Conservation (phyloP, 2,113 vertebrate species). For the Pituophis catenifer region DNA sequence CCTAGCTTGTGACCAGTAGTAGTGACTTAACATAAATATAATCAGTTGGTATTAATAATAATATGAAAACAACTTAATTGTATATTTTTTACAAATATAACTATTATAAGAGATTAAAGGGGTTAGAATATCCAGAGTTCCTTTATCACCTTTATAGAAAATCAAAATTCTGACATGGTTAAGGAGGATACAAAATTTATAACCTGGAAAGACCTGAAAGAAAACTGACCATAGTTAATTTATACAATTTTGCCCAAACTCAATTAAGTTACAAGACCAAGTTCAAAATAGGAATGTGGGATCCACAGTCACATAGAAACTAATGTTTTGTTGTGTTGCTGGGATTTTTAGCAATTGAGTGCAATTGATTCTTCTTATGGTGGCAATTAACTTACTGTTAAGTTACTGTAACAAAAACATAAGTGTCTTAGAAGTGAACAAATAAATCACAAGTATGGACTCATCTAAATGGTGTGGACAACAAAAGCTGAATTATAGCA, state of each 20-base stretch:
- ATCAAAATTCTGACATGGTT: not conserved
- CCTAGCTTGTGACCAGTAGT: not conserved
- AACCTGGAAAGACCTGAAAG: not conserved
- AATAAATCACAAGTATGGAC: not conserved
- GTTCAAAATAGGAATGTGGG: not conserved
- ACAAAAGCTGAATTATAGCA: not conserved
- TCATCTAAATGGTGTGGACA: not conserved
- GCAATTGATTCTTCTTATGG: not conserved
- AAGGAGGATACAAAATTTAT: not conserved
- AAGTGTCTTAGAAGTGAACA: not conserved
- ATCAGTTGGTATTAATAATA: not conserved
- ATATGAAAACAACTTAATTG: not conserved
- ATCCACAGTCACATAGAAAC: not conserved
- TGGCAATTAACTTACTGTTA: too few relatives aligned
- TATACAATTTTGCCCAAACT: too few relatives aligned
- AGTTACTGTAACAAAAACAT: not conserved
- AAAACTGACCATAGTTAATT: not conserved
- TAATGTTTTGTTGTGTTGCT: not conserved
- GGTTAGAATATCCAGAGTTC: slow-evolving; percentile 12
- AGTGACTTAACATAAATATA: not conserved
- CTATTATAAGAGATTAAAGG: not conserved
- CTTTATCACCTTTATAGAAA: slow-evolving; percentile 7
- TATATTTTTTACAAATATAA: not conserved
- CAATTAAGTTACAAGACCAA: not conserved
- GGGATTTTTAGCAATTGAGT: not conserved